Percentiles rank a stretch among this genome's conserved stretches.
These are phyloP conservation scores for Scleropages formosus DNA, from an alignment of 2,797 vertebrate genomes.

Conservation along the genomic window DNA sequence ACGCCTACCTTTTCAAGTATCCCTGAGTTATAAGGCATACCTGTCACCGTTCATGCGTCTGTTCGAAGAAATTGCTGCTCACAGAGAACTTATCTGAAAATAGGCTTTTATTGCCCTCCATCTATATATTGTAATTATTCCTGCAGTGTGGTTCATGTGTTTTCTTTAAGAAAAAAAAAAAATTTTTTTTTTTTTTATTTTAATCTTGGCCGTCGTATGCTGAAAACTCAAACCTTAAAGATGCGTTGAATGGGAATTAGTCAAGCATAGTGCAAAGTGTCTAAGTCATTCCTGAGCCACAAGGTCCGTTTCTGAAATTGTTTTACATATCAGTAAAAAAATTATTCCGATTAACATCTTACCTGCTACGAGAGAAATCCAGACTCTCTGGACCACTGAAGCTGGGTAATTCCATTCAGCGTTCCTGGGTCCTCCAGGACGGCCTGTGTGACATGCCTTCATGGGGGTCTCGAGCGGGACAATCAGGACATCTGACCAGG, in stretches of 20 bases:
- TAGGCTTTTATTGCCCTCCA: too few relatives aligned
- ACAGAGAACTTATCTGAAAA: too few relatives aligned
- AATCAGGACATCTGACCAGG: slow-evolving; percentile 2
- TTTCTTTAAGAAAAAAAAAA: neutral
- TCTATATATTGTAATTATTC: too few relatives aligned
- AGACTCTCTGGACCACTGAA: slow-evolving; percentile 56
- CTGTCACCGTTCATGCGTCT: too few relatives aligned
- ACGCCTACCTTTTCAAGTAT: too few relatives aligned
- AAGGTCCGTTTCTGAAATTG: neutral
- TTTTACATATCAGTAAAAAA: neutral
- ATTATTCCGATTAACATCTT: slow-evolving; percentile 28
- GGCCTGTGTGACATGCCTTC: slow-evolving; percentile 64
- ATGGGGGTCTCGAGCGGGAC: slow-evolving; percentile 43
- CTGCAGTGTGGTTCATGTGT: too few relatives aligned
- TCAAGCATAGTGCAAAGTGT: neutral
- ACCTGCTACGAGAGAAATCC: slow-evolving; percentile 77
- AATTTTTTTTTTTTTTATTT: neutral
- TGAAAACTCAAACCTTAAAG: neutral
- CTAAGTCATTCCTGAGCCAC: neutral
- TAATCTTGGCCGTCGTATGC: neutral
- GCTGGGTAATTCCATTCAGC: slow-evolving; percentile 43
- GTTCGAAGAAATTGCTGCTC: too few relatives aligned
- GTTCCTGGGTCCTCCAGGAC: slow-evolving; percentile 58
- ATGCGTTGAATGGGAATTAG: neutral
- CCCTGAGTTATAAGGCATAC: too few relatives aligned